Evolutionary conservation across 2,113 vertebrate species (phyloP).

Genomic region (Gasterosteus nipponicus): DNA sequence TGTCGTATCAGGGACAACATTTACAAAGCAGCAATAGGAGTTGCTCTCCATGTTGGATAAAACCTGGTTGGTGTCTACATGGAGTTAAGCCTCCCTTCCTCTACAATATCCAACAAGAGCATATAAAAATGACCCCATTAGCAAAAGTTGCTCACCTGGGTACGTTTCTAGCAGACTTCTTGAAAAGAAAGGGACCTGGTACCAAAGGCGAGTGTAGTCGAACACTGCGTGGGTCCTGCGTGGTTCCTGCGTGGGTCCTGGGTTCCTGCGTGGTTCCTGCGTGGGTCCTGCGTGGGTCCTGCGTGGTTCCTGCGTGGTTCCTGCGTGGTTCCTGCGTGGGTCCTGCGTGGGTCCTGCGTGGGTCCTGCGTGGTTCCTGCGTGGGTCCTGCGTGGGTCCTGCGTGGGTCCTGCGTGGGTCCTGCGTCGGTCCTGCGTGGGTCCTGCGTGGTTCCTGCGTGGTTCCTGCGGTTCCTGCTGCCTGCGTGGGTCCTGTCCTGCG

Average conservation of each 20-base stretch:
- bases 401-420: neutral
- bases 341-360: neutral
- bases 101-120: too few species aligned
- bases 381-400: neutral
- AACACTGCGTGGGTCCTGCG: neutral
- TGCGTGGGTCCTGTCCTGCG: neutral
- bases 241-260: neutral
- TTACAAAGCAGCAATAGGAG: too few species aligned
- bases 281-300: neutral
- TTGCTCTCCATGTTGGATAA: too few species aligned
- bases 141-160: too few species aligned
- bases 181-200: neutral
- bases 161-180: too few species aligned
- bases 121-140: too few species aligned
- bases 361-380: neutral
- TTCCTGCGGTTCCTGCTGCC: neutral
- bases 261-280: neutral
- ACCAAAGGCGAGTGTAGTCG: neutral
- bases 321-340: neutral
- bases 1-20: too few species aligned
- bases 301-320: neutral
- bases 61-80: too few species aligned
- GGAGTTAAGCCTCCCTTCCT: too few species aligned
- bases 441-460: neutral
- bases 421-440: slow-evolving; percentile 4